Percentiles rank a stretch among this genome's conserved stretches.
Evolutionary conservation across 2,888 invertebrate genomes (phyloP).

Genomic region (Plagiodera versicolora): DNA sequence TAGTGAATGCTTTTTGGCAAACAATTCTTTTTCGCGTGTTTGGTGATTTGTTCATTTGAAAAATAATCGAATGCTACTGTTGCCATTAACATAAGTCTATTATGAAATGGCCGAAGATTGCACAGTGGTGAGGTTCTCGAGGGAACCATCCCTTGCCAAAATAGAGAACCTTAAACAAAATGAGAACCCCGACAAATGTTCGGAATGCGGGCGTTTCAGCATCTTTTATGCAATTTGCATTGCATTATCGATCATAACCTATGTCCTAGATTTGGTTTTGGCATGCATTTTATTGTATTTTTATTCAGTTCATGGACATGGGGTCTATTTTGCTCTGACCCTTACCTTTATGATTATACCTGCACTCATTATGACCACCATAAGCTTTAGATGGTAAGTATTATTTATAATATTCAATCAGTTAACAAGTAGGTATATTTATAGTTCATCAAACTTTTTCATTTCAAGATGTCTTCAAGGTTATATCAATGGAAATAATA

Average conservation of each 20-base stretch:
- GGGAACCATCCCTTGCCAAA: constrained; percentile 51
- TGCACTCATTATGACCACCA: constrained; percentile 57
- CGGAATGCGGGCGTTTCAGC: constrained; percentile 48
- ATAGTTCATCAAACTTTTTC: no score
- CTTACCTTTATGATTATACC: constrained; percentile 57
- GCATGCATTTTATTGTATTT: constrained; percentile 53
- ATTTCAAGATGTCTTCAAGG: no score
- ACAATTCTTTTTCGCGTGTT: no score
- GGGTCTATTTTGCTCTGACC: constrained; percentile 57
- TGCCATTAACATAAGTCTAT: not conserved
- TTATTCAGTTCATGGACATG: constrained; percentile 51
- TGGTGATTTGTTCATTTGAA: no score
- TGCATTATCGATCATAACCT: constrained; percentile 54
- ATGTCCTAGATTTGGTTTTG: constrained; percentile 53
- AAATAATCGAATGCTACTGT: not conserved
- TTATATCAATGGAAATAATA: no score
- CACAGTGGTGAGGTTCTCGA: constrained; percentile 54
- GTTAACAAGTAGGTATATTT: no score
- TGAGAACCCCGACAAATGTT: constrained; percentile 47
- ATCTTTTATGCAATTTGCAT: constrained; percentile 53
- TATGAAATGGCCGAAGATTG: constrained; percentile 53
- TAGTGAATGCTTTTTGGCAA: no score
- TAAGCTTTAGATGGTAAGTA: constrained; percentile 58
- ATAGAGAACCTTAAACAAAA: constrained; percentile 51
- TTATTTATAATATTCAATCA: constrained; percentile 1